Evolutionary conservation across 2,113 vertebrate genomes (phyloP).

Genomic region (Zosterops japonicus): DNA sequence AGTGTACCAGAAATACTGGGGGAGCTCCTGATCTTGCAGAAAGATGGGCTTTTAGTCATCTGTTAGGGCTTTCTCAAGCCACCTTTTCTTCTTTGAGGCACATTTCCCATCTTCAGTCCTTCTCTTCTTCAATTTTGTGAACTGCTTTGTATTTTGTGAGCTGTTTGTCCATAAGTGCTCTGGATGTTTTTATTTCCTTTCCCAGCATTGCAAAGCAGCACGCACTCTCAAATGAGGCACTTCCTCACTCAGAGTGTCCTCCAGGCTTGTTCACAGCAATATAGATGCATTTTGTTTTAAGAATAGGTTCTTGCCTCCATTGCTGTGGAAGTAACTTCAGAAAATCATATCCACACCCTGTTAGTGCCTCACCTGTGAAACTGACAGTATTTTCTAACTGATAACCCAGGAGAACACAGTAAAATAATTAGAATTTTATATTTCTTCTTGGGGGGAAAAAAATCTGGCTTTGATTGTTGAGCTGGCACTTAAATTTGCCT

Average conservation of each 20-base stretch:
- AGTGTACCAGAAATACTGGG: not conserved
- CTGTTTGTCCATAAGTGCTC: not conserved
- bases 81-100: not conserved
- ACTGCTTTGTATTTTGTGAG: not conserved
- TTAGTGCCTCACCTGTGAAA: not conserved
- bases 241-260: not conserved
- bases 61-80: not conserved
- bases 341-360: not conserved
- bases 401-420: not conserved
- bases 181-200: not conserved
- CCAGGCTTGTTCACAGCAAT: not conserved
- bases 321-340: not conserved
- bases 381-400: not conserved
- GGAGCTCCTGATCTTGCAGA: not conserved
- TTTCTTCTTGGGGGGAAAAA: not conserved
- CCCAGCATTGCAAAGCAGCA: not conserved
- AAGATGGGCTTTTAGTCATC: not conserved
- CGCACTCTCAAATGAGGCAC: not conserved
- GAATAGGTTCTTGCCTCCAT: not conserved
- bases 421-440: not conserved
- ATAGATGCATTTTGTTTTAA: not conserved
- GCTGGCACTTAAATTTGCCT: not conserved
- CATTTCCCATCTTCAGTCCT: not conserved
- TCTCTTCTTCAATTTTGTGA: not conserved
- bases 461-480: not conserved